phyloP scores from a whole-genome alignment of 1,140 invertebrate genomes.

The Drosophila persimilis region DNA sequence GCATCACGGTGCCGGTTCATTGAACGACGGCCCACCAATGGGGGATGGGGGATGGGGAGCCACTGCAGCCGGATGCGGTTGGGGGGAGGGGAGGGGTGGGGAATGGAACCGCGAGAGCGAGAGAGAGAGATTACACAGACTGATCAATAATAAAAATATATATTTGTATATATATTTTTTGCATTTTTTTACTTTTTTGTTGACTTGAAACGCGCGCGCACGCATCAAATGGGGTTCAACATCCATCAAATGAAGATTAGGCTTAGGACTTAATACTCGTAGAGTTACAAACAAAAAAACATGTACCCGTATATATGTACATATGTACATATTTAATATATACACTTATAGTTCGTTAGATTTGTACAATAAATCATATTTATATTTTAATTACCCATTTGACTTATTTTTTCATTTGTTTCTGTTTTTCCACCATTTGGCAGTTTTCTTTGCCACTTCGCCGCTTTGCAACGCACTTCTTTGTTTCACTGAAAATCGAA shows the following conservation, averaged over 20 bases:
- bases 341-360: constrained; percentile 34
- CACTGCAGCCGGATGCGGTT: constrained; percentile 32
- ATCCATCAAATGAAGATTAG: constrained; percentile 75
- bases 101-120: constrained; percentile 5
- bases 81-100: not conserved
- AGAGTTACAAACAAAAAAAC: constrained; percentile 23
- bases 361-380: constrained; percentile 58
- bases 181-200: constrained; percentile 63
- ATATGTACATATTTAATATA: constrained; percentile 12
- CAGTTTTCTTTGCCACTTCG: constrained; percentile 9
- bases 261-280: constrained; percentile 3
- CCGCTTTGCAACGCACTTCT: constrained; percentile 14
- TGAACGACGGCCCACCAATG: constrained; percentile 49
- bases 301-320: constrained; percentile 29
- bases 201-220: constrained; percentile 41
- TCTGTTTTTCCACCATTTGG: not conserved
- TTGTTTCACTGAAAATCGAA: constrained; percentile 14
- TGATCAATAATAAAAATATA: constrained; percentile 58
- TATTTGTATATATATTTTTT: constrained; percentile 17
- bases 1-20: constrained; percentile 78
- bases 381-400: constrained; percentile 57
- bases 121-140: constrained; percentile 72
- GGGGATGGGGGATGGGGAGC: constrained; percentile 3
- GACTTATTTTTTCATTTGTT: constrained; percentile 38
- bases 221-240: constrained; percentile 70